Evolutionary conservation across 2,113 vertebrate genomes (phyloP), one percentile per base, ranked within the genome.

Genomic region (Corythornis vintsioides): DNA sequence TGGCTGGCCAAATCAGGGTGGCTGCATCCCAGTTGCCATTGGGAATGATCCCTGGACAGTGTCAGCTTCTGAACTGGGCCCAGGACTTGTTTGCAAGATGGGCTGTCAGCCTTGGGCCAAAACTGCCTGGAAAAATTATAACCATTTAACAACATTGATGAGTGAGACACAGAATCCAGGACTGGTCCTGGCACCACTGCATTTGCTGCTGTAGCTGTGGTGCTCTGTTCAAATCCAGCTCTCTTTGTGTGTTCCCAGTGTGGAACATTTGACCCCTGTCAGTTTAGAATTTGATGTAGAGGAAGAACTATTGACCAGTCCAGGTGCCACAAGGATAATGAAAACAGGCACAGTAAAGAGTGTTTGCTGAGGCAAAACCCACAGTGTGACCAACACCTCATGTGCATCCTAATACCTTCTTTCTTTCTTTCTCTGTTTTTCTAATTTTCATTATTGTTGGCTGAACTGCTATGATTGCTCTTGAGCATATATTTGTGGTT

Each of bases 181-280:
- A 40, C 13, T 60, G 25, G 12, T 89, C 42, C 70, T 72, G 13
- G 15, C 38, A 15, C 31, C 4, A 3, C 43, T 75, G 52, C 35
- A 33, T 60, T 82, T 75, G 11, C n/a, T 4, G 1, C 16, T 67
- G 9, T 19, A 60, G 11, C 15, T 20, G 10, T 7, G 47, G 40
- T 18, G 43, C 53, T 56, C 19, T n/a, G 22, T 55, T 60, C 14
- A 26, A 26, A 10, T 67, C 4, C 33, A 5, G 13, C 13, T 75
- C 59, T 85, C 38, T 7, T 79, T 69, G 6, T 35, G 16, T 61
- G 35, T 40, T 8, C 6, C 45, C 21, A 1, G 1, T 6, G 11
- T 50, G n/a, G 42, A 33, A 40, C 2, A 10, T 25, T 45, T 29
- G 42, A 83, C 59, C 2, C 1, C 6, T 1, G 2, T 8, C 13